Evolutionary conservation across 2,797 vertebrate species (phyloP).

Genomic region (Hyperoplus lanceolatus): DNA sequence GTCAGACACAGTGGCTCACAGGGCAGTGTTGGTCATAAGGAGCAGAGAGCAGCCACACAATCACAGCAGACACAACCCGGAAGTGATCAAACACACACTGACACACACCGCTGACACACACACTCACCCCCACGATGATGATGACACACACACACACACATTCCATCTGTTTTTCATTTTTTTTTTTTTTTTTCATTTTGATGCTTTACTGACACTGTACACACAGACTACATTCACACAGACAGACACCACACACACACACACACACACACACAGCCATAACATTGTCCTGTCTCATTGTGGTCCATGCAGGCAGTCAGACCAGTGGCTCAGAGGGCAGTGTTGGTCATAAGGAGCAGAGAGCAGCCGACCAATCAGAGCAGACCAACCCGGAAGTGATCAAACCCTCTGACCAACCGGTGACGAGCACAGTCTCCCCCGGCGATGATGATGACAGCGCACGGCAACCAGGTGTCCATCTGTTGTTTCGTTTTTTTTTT

Average conservation of each 20-base stretch:
- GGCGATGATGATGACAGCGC: conserved; percentile 34
- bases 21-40: conserved; percentile 85
- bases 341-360: conserved; percentile 77
- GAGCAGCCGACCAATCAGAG: conserved; percentile 84
- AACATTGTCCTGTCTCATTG: background rate
- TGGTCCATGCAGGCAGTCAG: conserved; percentile 86
- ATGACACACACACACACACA: no score
- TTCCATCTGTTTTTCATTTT: no score
- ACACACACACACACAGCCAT: no score
- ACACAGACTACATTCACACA: no score
- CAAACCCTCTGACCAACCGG: conserved; percentile 21
- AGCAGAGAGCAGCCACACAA: conserved; percentile 83
- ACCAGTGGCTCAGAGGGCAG: conserved; percentile 93
- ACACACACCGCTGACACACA: no score
- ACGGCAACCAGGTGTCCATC: conserved; percentile 46
- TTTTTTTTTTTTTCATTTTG: no score
- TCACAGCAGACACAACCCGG: conserved; percentile 57
- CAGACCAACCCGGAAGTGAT: conserved; percentile 65
- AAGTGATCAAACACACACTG: conserved; percentile 66
- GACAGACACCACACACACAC: no score
- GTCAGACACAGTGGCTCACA: conserved; percentile 92
- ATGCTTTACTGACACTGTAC: no score
- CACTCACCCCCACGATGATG: no score
- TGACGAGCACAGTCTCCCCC: background rate
- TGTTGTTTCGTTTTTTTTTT: no score